phyloP scores from a whole-genome alignment of 2,113 vertebrate species.

The Spermophilus dauricus region DNA sequence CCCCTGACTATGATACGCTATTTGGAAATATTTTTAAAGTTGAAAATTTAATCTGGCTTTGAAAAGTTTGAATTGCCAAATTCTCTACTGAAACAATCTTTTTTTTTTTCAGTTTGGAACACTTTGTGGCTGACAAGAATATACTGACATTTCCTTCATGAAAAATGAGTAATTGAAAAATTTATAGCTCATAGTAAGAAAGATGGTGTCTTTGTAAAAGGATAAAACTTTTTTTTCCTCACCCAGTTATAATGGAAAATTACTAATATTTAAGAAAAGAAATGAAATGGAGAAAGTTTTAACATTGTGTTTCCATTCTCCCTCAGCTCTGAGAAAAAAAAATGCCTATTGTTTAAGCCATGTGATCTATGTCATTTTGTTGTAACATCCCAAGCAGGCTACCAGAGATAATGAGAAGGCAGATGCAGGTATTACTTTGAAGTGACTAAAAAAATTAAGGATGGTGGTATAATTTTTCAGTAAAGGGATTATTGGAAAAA shows the following conservation, averaged over 20 bases:
- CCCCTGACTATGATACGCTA: background rate
- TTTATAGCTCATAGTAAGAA: background rate
- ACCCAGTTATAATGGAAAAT: background rate
- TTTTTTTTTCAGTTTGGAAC: background rate
- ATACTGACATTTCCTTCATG: background rate
- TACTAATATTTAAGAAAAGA: background rate
- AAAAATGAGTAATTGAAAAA: conserved; percentile 52
- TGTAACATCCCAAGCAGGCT: background rate
- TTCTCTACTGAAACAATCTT: background rate
- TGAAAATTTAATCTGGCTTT: conserved; percentile 30
- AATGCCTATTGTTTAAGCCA: background rate
- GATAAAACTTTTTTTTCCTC: background rate
- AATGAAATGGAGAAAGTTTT: background rate
- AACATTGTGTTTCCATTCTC: background rate
- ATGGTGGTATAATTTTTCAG: background rate
- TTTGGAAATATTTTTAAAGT: conserved; percentile 37
- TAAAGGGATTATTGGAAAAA: background rate
- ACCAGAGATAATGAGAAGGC: background rate
- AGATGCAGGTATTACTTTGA: background rate
- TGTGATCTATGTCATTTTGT: background rate
- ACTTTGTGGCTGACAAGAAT: background rate
- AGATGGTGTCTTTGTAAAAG: background rate
- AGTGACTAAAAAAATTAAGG: background rate
- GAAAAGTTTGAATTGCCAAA: conserved; percentile 8
- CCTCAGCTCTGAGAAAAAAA: background rate